A percentile compares a stretch with the other conserved stretches of the same genome.
These are phyloP conservation scores for Helicoverpa zea DNA, from an alignment of 1,140 invertebrate genomes.

Conservation along the genomic window DNA sequence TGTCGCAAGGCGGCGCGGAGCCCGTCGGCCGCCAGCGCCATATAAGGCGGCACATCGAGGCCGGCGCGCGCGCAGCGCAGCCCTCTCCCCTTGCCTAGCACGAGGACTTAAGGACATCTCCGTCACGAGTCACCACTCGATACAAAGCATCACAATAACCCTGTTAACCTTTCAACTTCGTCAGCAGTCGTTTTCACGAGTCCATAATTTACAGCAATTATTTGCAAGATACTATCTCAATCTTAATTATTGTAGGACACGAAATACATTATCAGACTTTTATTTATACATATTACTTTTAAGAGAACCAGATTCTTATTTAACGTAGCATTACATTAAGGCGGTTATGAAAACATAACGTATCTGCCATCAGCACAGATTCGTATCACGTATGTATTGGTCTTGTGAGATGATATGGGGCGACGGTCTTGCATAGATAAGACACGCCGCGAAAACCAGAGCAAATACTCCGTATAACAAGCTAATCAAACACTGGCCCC, in stretches of 20 bases:
- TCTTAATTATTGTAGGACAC: conserved; percentile 40
- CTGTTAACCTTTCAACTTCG: conserved; percentile 64
- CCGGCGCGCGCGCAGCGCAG: conserved; percentile 51
- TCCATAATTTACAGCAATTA: conserved; percentile 54
- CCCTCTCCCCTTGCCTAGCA: conserved; percentile 47
- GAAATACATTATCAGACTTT: conserved; percentile 8
- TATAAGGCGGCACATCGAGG: conserved; percentile 76
- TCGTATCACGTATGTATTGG: conserved; percentile 66
- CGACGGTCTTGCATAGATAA: conserved; percentile 69
- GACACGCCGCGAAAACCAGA: conserved; percentile 69
- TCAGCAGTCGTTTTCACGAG: conserved; percentile 57
- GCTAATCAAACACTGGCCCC: conserved; percentile 68
- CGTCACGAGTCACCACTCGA: conserved; percentile 39
- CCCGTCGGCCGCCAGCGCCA: conserved; percentile 71
- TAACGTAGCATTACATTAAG: background rate
- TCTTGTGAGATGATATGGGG: conserved; percentile 67
- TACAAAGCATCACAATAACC: conserved; percentile 37
- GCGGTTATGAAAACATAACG: conserved; percentile 47
- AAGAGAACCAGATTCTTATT: conserved; percentile 10
- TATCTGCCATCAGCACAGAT: conserved; percentile 58
- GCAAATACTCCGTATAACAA: conserved; percentile 69
- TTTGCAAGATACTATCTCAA: conserved; percentile 52
- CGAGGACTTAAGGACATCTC: conserved; percentile 44
- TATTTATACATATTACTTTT: conserved; percentile 8
- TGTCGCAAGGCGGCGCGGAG: conserved; percentile 65